Evolutionary conservation across 2,888 invertebrate species (phyloP).

Genomic region (Macaria notata): DNA sequence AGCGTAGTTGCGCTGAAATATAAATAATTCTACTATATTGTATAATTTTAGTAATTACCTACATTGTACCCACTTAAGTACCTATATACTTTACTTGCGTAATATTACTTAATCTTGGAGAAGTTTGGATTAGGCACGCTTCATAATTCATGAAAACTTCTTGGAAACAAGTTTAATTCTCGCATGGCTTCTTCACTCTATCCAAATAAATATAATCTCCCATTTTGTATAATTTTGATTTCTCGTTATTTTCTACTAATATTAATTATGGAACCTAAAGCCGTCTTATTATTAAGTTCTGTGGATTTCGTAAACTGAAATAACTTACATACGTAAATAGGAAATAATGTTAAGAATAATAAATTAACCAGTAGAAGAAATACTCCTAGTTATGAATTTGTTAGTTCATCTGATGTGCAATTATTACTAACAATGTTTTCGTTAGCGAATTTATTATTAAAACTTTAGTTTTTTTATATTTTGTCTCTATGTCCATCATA

Average conservation of each 20-base stretch:
- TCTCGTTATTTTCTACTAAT: constrained; percentile 31
- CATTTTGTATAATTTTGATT: constrained; percentile 32
- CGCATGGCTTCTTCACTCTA: constrained; percentile 72
- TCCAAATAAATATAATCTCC: constrained; percentile 37
- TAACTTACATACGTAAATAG: constrained; percentile 77
- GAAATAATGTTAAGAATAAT: constrained; percentile 66
- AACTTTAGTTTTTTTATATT: constrained; percentile 38
- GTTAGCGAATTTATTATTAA: constrained; percentile 76
- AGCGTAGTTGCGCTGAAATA: constrained; percentile 76
- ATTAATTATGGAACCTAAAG: constrained; percentile 61
- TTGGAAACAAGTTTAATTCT: constrained; percentile 55
- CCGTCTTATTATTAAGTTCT: constrained; percentile 70
- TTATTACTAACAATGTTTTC: constrained; percentile 52
- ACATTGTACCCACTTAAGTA: constrained; percentile 77
- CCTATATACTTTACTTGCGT: constrained; percentile 74
- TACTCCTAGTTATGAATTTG: constrained; percentile 68
- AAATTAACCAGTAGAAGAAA: constrained; percentile 71
- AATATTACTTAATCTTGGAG: constrained; percentile 68
- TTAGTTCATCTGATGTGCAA: constrained; percentile 71
- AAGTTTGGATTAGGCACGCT: constrained; percentile 67
- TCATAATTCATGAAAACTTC: constrained; percentile 45
- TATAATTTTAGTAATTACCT: constrained; percentile 78
- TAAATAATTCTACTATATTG: constrained; percentile 68
- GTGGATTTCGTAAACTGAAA: constrained; percentile 70
- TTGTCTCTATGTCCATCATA: constrained; percentile 52